phyloP scores from a whole-genome alignment of 2,888 invertebrate genomes.

The Emmelina monodactyla region DNA sequence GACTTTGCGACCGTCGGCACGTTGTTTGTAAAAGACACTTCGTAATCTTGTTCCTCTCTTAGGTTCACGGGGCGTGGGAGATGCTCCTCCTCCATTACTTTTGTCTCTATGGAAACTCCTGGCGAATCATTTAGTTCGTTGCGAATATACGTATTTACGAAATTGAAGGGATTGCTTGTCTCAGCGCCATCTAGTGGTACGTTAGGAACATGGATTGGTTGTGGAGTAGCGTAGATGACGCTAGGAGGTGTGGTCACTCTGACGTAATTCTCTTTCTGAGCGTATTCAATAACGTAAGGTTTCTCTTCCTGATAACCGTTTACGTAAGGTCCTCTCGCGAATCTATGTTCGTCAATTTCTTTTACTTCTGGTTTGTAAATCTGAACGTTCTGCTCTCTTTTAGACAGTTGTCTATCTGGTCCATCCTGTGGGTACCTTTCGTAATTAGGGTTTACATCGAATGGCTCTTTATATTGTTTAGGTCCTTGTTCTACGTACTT shows the following conservation, averaged over 20 bases:
- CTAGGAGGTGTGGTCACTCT: conserved; percentile 11
- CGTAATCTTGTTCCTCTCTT: conserved; percentile 31
- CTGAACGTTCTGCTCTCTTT: not conserved
- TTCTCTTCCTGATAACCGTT: conserved; percentile 9
- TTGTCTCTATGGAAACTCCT: conserved; percentile 20
- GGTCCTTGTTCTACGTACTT: not conserved
- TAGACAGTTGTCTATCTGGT: not conserved
- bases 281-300: conserved; percentile 9
- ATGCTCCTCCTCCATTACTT: conserved; percentile 25
- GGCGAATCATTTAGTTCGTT: conserved; percentile 17
- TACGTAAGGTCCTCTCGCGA: conserved; percentile 15
- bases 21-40: conserved; percentile 36
- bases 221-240: conserved; percentile 7
- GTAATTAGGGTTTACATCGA: too few species aligned
- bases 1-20: conserved; percentile 31
- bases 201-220: conserved; percentile 10
- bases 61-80: conserved; percentile 40
- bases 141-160: conserved; percentile 18
- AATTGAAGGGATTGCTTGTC: conserved; percentile 14
- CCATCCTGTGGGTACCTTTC: not conserved
- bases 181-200: conserved; percentile 9
- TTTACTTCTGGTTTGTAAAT: conserved; percentile 4
- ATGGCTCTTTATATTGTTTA: too few species aligned
- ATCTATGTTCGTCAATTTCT: conserved; percentile 16
- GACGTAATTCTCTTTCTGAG: conserved; percentile 7